Base-by-base conservation (phyloP, 2,113 vertebrate species). In the Lanius collurio region DNA sequence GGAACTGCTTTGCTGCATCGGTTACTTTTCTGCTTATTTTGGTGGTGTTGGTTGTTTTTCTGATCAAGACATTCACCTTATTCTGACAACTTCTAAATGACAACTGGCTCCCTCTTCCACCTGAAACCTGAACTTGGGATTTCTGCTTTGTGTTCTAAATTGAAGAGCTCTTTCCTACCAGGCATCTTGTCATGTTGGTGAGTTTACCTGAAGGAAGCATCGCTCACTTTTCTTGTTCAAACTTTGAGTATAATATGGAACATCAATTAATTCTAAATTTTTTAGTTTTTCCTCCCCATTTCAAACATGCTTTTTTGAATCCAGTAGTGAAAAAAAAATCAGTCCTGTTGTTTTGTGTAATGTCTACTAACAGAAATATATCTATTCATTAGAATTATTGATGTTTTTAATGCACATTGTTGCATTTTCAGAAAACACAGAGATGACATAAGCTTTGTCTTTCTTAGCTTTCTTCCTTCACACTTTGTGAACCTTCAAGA, bases 221-320 rank as follows among this genome's bases (percentile, higher is more conserved):
- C 0, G 0, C 26, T 57, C 3, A 0, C 7, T 63, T 76, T 67
- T 49, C 15, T 52, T 83, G 23, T 81, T 84, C 9, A 6, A 46
- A 37, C 39, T 82, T 84, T 44, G 16, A 47, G 5, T 24, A 26
- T 9, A 28, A 27, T 49, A 31, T 33, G 15, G 39, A 65, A 42
- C 17, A 41, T 31, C 6, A 53, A 10, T 57, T 62, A 10, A 44
- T 57, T 69, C 3, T 62, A 35, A 11, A 11, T 3, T 22, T 49
- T 62, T 49, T 41, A 3, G 13, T 60, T 15, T 87, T 82, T 42
- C 10, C 2, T 52, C 7, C 13, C 2, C 5, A 15, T 80, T 76
- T 78, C 26, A 67, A 81, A 26, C 2, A 33, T 6, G 0, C 0
- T 47, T 53, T 69, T 60, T 39, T 82, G 2, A 89, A 84, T 53